Percentiles rank a stretch among this genome's conserved stretches.
These are phyloP conservation scores for Eupeodes corollae DNA, from an alignment of 1,140 invertebrate species.

Conservation along the genomic window DNA sequence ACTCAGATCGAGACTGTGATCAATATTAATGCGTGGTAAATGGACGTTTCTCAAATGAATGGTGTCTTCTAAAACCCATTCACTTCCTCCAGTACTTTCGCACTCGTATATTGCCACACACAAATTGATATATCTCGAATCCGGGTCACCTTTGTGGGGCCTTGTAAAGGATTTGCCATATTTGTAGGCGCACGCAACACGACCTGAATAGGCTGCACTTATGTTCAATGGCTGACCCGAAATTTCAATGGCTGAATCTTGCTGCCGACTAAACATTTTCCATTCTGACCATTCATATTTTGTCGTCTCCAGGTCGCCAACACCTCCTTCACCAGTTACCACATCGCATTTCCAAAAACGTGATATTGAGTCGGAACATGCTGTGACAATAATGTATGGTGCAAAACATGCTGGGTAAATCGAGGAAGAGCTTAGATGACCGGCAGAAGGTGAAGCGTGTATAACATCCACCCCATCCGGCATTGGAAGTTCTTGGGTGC, in stretches of 20 bases:
- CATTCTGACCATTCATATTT: constrained; percentile 75
- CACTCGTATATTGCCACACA: constrained; percentile 98
- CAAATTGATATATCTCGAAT: constrained; percentile 81
- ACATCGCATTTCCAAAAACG: constrained; percentile 73
- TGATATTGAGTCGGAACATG: constrained; percentile 73
- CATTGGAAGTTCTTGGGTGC: constrained; percentile 71
- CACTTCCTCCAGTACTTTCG: constrained; percentile 93
- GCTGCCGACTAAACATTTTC: constrained; percentile 75
- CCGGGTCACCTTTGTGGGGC: constrained; percentile 62
- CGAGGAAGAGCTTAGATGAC: constrained; percentile 93
- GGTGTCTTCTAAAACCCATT: constrained; percentile 98
- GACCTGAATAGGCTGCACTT: constrained; percentile 91
- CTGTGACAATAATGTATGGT: constrained; percentile 89
- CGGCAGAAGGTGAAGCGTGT: constrained; percentile 84
- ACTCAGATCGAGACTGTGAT: constrained; percentile 69
- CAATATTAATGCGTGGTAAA: constrained; percentile 66
- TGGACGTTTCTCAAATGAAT: constrained; percentile 83
- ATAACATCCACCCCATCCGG: constrained; percentile 85
- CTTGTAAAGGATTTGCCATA: constrained; percentile 75
- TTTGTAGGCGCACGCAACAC: constrained; percentile 94
- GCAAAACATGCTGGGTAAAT: constrained; percentile 97
- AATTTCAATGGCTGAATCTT: constrained; percentile 77
- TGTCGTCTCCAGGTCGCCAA: constrained; percentile 43
- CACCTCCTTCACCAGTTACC: constrained; percentile 15
- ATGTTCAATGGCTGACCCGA: constrained; percentile 82